These are phyloP conservation scores for Rhabditophanes sp. DNA, from an alignment of 2,888 invertebrate species.

Conservation along the genomic window DNA sequence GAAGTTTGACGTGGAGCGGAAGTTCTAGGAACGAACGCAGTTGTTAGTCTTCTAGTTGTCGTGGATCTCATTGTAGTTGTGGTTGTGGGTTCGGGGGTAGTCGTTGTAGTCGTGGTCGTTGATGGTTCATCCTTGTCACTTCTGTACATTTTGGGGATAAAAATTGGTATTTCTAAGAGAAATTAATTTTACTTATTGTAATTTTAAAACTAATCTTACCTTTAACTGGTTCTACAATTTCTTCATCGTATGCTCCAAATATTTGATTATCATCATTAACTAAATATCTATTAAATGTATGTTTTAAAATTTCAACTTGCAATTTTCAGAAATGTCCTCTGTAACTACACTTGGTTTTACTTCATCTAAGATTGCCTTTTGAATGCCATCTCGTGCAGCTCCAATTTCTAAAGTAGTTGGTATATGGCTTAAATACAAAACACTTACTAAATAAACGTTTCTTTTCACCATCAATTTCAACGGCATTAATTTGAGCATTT, in stretches of 20 bases:
- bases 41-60: too few species aligned
- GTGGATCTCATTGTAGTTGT: not conserved
- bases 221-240: constrained; percentile 21
- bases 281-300: constrained; percentile 1
- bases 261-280: constrained; percentile 13
- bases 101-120: constrained; percentile 11
- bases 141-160: constrained; percentile 34
- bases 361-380: constrained; percentile 18
- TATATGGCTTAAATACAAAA: not conserved
- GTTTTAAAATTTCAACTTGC: constrained; percentile 4
- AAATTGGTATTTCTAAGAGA: constrained; percentile 26
- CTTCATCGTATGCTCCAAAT: constrained; percentile 38
- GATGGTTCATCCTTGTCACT: constrained; percentile 24
- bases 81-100: constrained; percentile 6
- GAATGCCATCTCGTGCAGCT: constrained; percentile 15
- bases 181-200: constrained; percentile 2
- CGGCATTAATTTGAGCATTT: constrained; percentile 9
- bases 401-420: constrained; percentile 6
- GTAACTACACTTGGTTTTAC: constrained; percentile 6
- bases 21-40: too few species aligned
- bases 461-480: constrained; percentile 11
- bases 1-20: too few species aligned
- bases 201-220: constrained; percentile 8
- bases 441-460: constrained; percentile 14
- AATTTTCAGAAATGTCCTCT: constrained; percentile 4